A percentile compares a stretch with the other conserved stretches of the same genome.
Evolutionary conservation across 1,140 invertebrate genomes (phyloP).

Genomic region (Hyles euphorbiae): DNA sequence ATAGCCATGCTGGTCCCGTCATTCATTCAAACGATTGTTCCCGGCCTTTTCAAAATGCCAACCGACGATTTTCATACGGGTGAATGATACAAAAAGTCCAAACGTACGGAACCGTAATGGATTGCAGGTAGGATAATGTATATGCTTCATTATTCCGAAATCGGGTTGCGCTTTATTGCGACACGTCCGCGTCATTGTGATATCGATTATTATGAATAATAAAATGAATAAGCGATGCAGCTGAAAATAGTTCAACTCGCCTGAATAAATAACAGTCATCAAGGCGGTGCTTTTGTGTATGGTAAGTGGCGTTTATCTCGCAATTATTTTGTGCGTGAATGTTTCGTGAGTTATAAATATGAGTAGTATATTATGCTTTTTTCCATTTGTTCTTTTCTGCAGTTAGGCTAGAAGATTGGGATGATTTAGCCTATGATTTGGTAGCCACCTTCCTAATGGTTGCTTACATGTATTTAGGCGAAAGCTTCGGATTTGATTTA

Average conservation of each 20-base stretch:
- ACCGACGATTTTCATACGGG: constrained; percentile 36
- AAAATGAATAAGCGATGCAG: not conserved
- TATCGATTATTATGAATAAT: not conserved
- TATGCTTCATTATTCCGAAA: no score
- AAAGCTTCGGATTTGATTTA: no score
- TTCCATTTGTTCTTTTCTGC: no score
- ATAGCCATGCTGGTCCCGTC: constrained; percentile 37
- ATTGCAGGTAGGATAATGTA: no score
- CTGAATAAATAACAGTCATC: not conserved
- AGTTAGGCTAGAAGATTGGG: no score
- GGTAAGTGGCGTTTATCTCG: no score
- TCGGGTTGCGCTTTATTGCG: not conserved
- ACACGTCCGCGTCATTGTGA: not conserved
- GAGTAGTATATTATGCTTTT: no score
- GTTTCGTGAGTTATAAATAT: no score
- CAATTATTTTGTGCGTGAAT: no score
- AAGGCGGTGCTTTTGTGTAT: not conserved
- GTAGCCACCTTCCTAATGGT: no score
- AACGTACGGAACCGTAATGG: constrained; percentile 2
- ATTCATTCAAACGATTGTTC: constrained; percentile 47
- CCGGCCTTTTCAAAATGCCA: constrained; percentile 29
- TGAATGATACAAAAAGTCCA: constrained; percentile 27
- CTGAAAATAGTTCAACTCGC: not conserved
- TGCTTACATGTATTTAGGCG: no score
- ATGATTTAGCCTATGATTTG: no score